Evolutionary conservation across 2,888 invertebrate species (phyloP).

Genomic region (Chloroclysta siterata): DNA sequence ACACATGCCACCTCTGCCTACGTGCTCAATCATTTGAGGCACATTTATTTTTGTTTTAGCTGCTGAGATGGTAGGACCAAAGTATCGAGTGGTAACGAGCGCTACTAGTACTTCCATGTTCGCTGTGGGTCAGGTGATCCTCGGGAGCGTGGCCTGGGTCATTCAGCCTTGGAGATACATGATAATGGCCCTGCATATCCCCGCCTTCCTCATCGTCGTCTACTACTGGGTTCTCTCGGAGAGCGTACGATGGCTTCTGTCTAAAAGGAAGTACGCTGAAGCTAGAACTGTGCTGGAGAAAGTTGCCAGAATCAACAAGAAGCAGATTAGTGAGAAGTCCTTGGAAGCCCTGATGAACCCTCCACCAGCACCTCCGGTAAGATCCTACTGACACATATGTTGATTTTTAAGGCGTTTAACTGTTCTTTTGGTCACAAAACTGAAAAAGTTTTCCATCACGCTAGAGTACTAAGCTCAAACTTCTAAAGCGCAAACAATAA

Average conservation of each 20-base stretch:
- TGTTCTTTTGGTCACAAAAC: no score
- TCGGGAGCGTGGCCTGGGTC: constrained; percentile 88
- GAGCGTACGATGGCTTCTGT: constrained; percentile 91
- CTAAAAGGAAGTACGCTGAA: constrained; percentile 86
- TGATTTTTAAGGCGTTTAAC: no score
- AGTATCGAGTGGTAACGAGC: constrained; percentile 88
- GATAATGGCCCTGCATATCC: constrained; percentile 87
- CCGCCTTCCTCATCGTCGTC: constrained; percentile 86
- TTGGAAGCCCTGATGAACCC: constrained; percentile 70
- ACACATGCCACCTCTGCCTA: no score
- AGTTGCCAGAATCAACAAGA: constrained; percentile 86
- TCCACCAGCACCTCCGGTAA: constrained; percentile 54
- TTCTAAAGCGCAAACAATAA: no score
- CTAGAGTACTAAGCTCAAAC: no score
- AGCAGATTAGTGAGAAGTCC: constrained; percentile 81
- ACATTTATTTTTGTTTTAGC: constrained; percentile 67
- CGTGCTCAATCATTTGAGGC: background rate
- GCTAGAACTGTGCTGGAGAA: constrained; percentile 85
- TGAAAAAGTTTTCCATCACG: no score
- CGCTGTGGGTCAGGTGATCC: constrained; percentile 88
- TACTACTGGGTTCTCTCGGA: constrained; percentile 88
- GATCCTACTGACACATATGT: background rate
- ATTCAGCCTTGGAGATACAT: constrained; percentile 88
- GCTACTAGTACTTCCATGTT: constrained; percentile 89
- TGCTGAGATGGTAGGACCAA: constrained; percentile 91